These are phyloP conservation scores for Scyliorhinus canicula DNA, from an alignment of 2,797 vertebrate genomes.

Conservation along the genomic window DNA sequence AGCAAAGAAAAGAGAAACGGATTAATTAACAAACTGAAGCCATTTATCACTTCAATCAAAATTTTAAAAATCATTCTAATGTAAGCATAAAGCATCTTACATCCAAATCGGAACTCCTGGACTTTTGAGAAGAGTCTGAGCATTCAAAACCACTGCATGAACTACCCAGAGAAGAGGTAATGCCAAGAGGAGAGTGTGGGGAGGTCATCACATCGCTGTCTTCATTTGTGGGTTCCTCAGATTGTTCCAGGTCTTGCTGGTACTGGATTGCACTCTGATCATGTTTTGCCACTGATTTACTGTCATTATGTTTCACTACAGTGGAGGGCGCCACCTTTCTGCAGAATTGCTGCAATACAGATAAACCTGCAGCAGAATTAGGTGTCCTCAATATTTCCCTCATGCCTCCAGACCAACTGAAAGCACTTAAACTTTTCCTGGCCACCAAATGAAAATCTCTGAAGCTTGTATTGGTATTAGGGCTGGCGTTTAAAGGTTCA, in stretches of 20 bases:
- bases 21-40: not conserved
- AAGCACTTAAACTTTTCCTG: constrained; percentile 56
- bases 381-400: constrained; percentile 44
- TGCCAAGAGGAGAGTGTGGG: constrained; percentile 52
- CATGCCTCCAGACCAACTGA: constrained; percentile 60
- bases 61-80: not conserved
- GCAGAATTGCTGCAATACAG: constrained; percentile 58
- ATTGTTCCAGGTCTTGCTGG: not conserved
- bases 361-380: constrained; percentile 44
- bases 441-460: constrained; percentile 37
- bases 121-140: constrained; percentile 42
- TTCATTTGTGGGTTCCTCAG: not conserved
- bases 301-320: not conserved
- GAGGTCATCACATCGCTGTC: constrained; percentile 40
- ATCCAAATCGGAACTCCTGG: constrained; percentile 46
- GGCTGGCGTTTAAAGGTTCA: constrained; percentile 48
- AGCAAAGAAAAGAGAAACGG: constrained; percentile 24
- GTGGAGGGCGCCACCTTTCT: constrained; percentile 48
- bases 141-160: constrained; percentile 39
- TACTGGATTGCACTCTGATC: not conserved
- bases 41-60: not conserved
- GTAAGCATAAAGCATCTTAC: constrained; percentile 47
- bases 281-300: not conserved
- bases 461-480: constrained; percentile 41
- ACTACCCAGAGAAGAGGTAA: constrained; percentile 53